Conservation (phyloP, 2,888 invertebrate species). For the Sericinus montela region DNA sequence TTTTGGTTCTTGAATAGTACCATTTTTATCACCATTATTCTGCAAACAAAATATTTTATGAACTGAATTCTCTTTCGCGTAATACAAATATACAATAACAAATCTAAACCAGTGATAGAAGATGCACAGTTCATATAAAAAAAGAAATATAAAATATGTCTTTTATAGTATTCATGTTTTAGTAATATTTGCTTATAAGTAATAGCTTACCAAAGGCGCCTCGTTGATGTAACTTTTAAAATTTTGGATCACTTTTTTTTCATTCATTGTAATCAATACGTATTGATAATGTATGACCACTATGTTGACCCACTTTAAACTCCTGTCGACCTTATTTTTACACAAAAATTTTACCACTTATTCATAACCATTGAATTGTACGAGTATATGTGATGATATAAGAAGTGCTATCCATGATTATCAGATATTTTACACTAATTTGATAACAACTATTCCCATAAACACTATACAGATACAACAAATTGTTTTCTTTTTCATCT, state of each 20-base stretch:
- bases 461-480: slow-evolving; percentile 41
- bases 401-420: slow-evolving; percentile 17
- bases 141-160: too few relatives aligned
- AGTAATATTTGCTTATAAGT: background rate
- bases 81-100: too few relatives aligned
- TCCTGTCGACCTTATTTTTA: slow-evolving; percentile 30
- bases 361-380: slow-evolving; percentile 38
- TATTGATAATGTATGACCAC: slow-evolving; percentile 31
- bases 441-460: slow-evolving; percentile 61
- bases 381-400: slow-evolving; percentile 39
- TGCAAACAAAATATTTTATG: slow-evolving; percentile 36
- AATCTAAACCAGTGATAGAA: too few relatives aligned
- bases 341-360: slow-evolving; percentile 22
- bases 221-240: slow-evolving; percentile 79
- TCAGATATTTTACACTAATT: slow-evolving; percentile 32
- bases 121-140: too few relatives aligned
- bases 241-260: slow-evolving; percentile 73
- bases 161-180: too few relatives aligned
- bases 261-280: slow-evolving; percentile 69
- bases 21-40: slow-evolving; percentile 75
- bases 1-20: slow-evolving; percentile 70
- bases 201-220: slow-evolving; percentile 53
- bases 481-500: slow-evolving; percentile 27
- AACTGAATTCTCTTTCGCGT: too few relatives aligned
- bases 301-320: slow-evolving; percentile 56